phyloP scores from a whole-genome alignment of 1,140 invertebrate species.

The Aphelinus certus region DNA sequence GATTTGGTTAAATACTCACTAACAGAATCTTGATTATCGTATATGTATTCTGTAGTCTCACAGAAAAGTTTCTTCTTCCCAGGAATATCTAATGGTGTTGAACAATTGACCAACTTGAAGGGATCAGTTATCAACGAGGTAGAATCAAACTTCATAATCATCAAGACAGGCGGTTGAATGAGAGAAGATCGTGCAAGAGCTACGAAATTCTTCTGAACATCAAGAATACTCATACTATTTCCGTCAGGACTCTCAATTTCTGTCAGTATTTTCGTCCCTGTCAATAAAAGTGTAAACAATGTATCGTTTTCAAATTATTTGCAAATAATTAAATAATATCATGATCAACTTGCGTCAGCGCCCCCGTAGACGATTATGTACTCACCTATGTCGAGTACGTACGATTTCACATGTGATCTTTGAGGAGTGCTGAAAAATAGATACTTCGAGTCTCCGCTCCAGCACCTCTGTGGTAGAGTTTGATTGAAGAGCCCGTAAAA shows the following conservation, averaged over 20 bases:
- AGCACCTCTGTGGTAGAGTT: slow-evolving; percentile 67
- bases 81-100: slow-evolving; percentile 44
- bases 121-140: slow-evolving; percentile 41
- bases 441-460: slow-evolving; percentile 68
- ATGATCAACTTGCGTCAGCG: neutral
- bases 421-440: slow-evolving; percentile 72
- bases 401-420: slow-evolving; percentile 67
- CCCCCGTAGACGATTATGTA: slow-evolving; percentile 1
- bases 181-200: slow-evolving; percentile 52
- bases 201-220: slow-evolving; percentile 53
- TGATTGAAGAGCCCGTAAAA: slow-evolving; percentile 72
- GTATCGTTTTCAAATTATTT: too few species aligned
- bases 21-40: slow-evolving; percentile 53
- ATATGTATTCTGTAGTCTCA: slow-evolving; percentile 52
- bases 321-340: neutral
- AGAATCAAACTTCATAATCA: slow-evolving; percentile 50
- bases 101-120: slow-evolving; percentile 46
- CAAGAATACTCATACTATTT: slow-evolving; percentile 53
- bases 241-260: slow-evolving; percentile 53
- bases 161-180: slow-evolving; percentile 43
- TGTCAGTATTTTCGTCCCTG: slow-evolving; percentile 54
- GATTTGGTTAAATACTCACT: slow-evolving; percentile 48
- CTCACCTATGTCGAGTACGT: slow-evolving; percentile 69
- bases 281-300: slow-evolving; percentile 30
- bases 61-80: slow-evolving; percentile 51